Evolutionary conservation across 2,888 invertebrate genomes (phyloP).

Genomic region (Cheiracanthium punctorium): DNA sequence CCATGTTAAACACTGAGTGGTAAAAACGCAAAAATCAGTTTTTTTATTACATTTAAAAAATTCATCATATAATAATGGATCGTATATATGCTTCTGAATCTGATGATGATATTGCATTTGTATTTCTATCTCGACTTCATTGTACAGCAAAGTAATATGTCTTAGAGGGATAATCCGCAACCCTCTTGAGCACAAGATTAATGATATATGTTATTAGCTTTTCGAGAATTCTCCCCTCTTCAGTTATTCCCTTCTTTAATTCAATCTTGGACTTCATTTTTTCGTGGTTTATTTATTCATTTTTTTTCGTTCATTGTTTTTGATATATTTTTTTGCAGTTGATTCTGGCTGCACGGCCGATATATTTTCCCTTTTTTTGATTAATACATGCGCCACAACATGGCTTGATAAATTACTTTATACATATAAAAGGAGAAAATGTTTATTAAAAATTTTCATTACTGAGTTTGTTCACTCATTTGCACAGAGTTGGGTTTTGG

Average conservation of each 20-base stretch:
- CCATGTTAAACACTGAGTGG: too few relatives aligned
- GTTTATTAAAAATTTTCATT: too few relatives aligned
- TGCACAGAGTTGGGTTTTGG: too few relatives aligned
- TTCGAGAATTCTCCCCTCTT: background rate
- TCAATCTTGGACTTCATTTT: conserved; percentile 13
- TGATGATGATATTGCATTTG: background rate
- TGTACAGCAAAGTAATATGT: background rate
- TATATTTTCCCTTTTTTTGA: background rate
- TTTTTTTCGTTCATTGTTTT: background rate
- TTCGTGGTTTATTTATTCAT: background rate
- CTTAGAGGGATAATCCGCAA: background rate
- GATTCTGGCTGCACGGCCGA: background rate
- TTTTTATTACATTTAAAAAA: too few relatives aligned
- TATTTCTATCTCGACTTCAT: background rate
- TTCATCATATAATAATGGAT: too few relatives aligned
- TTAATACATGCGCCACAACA: background rate
- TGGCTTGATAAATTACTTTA: background rate
- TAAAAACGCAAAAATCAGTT: too few relatives aligned
- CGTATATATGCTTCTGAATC: background rate
- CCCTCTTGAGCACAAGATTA: background rate
- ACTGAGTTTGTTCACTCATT: too few relatives aligned
- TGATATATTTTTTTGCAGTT: background rate
- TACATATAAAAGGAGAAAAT: too few relatives aligned
- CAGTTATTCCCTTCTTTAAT: background rate
- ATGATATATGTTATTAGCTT: conserved; percentile 15